Evolutionary conservation across 2,888 invertebrate genomes (phyloP).

Genomic region (Steinernema hermaphroditum): DNA sequence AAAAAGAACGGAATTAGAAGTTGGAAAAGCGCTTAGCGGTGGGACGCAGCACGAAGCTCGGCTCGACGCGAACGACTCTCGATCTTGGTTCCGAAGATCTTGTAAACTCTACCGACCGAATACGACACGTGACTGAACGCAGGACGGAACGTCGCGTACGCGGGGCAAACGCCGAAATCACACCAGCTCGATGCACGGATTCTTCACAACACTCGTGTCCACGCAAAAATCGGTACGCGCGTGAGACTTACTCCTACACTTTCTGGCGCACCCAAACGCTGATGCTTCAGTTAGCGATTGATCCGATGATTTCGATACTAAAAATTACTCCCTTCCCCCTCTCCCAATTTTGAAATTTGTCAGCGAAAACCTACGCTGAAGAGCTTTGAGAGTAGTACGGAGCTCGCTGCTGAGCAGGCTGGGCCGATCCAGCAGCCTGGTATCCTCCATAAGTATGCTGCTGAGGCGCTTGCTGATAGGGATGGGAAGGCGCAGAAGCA

Average conservation of each 20-base stretch:
- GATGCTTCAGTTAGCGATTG: not conserved
- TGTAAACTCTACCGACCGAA: not conserved
- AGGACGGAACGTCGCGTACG: constrained; percentile 5
- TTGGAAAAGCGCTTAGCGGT: not conserved
- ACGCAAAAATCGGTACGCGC: constrained; percentile 1
- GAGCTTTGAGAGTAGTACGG: constrained; percentile 9
- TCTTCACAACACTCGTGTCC: not conserved
- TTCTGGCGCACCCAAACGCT: not conserved
- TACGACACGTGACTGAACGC: not conserved
- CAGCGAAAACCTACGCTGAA: constrained; percentile 14
- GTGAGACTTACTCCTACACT: not conserved
- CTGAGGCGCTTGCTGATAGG: constrained; percentile 1
- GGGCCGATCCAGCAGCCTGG: not conserved
- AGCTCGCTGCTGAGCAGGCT: not conserved
- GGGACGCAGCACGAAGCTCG: constrained; percentile 8
- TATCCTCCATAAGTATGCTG: not conserved
- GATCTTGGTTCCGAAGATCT: not conserved
- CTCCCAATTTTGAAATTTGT: not conserved
- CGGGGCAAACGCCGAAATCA: not conserved
- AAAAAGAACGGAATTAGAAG: not conserved
- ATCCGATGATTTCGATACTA: constrained; percentile 2
- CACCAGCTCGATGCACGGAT: not conserved
- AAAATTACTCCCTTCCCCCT: not conserved
- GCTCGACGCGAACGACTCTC: constrained; percentile 25
- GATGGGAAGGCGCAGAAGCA: not conserved